Base-by-base conservation (phyloP, 2,888 invertebrate genomes). In the Electrophaes corylata region DNA sequence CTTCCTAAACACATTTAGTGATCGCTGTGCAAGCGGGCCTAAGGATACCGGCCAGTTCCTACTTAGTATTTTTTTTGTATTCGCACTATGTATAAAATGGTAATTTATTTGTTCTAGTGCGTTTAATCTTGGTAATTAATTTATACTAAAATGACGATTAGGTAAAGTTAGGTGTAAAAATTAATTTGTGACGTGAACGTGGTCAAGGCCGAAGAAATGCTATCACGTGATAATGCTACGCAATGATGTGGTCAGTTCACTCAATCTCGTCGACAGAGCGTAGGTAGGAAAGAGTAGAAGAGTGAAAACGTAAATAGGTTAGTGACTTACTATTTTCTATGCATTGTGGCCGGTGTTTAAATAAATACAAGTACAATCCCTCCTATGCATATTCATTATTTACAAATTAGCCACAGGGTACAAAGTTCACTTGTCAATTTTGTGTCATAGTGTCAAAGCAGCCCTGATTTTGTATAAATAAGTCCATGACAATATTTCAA, bases 241-340 rank as follows among this genome's bases (percentile, higher is more conserved):
- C 31, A 12, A 40, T 19, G 26, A 10, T 29, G 29, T 31, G 18
- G 10, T 20, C 41, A 31, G 19, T 50, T 19, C 41, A 35, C 31
- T 31, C 41, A 35, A 31, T 19, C 8, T 39, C n/a, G 29, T 49
- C 14, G 4, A 8, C 14, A 23, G 19, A n/a, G 11, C 4, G 6
- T n/a, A n/a, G n/a, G n/a, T n/a, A n/a, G n/a, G n/a, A n/a, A n/a
- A n/a, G n/a, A n/a, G n/a, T n/a, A 6, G n/a, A 19, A 29, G 11
- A 48, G 1, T 8, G 18, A 43, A 16, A 16, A 43, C 20, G 43
- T 23, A 11, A 23, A 51, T 40, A 40, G 11, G 41, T 31, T 23
- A 41, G 56, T 72, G 79, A 90, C 90, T 90, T 70, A 90, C 90
- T 74, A 84, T 83, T 87, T 90, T 68, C 85, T 89, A 83, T 90